phyloP scores from a whole-genome alignment of 2,888 invertebrate species.

The Pheosia gnoma region DNA sequence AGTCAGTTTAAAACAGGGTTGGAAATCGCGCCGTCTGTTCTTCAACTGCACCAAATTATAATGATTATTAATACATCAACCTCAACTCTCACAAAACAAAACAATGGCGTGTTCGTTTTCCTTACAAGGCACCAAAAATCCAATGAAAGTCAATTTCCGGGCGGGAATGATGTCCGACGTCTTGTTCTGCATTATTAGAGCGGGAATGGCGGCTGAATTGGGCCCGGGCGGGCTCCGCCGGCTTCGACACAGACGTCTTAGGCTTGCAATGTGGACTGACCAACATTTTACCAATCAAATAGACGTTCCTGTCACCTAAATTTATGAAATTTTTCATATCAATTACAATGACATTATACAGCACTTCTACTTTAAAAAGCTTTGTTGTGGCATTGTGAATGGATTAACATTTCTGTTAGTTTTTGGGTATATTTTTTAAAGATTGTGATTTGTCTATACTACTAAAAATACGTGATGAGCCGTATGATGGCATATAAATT shows the following conservation, averaged over 20 bases:
- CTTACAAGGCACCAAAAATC: slow-evolving; percentile 41
- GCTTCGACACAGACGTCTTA: slow-evolving; percentile 15
- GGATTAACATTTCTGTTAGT: too few relatives aligned
- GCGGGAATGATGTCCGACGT: slow-evolving; percentile 49
- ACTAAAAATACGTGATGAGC: too few relatives aligned
- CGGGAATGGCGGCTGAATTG: slow-evolving; percentile 45
- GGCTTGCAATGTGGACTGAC: slow-evolving; percentile 6
- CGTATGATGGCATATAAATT: too few relatives aligned
- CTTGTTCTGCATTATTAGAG: slow-evolving; percentile 47
- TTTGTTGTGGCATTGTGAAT: too few relatives aligned
- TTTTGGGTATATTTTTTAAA: too few relatives aligned
- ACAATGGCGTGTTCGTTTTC: slow-evolving; percentile 16
- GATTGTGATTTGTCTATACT: too few relatives aligned
- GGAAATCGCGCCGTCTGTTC: too few relatives aligned
- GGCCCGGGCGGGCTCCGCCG: slow-evolving; percentile 17
- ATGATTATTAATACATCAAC: neutral
- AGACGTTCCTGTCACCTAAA: neutral
- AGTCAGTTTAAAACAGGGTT: too few relatives aligned
- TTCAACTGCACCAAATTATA: neutral
- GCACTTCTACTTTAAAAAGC: too few relatives aligned
- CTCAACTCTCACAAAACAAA: slow-evolving; percentile 29
- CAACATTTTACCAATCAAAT: slow-evolving; percentile 16
- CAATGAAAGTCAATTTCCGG: slow-evolving; percentile 60
- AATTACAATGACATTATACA: too few relatives aligned
- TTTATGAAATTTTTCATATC: too few relatives aligned